These are phyloP conservation scores for Cepaea hortensis DNA, from an alignment of 2,888 invertebrate species.

Conservation along the genomic window DNA sequence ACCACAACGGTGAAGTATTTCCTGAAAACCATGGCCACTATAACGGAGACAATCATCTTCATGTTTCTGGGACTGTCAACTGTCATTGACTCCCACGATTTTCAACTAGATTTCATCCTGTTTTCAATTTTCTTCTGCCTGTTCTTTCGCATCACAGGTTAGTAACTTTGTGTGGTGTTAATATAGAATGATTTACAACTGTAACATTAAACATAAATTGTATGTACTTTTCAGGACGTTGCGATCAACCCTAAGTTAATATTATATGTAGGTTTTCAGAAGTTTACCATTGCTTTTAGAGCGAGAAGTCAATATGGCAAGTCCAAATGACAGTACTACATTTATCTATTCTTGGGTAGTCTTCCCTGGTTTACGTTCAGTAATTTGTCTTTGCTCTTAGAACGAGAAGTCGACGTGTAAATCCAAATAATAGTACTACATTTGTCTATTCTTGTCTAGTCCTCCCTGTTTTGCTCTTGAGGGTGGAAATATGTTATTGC, in stretches of 20 bases:
- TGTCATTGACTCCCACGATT: slow-evolving; percentile 90
- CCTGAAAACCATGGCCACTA: slow-evolving; percentile 98
- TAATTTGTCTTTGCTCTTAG: too few species aligned
- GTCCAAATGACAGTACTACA: too few species aligned
- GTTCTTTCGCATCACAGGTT: slow-evolving; percentile 84
- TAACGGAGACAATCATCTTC: slow-evolving; percentile 98
- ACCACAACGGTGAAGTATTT: slow-evolving; percentile 98
- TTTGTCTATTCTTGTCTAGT: too few species aligned
- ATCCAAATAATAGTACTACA: too few species aligned
- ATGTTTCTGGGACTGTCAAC: slow-evolving; percentile 99
- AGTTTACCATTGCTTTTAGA: too few species aligned
- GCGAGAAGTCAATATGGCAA: not conserved
- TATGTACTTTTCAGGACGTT: not conserved
- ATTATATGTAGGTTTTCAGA: not conserved
- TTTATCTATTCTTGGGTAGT: too few species aligned
- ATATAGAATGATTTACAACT: not conserved
- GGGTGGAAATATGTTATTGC: too few species aligned
- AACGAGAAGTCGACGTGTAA: too few species aligned
- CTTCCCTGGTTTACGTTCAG: too few species aligned
- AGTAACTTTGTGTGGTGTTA: slow-evolving; percentile 69
- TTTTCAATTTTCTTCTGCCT: slow-evolving; percentile 85
- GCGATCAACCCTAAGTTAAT: not conserved
- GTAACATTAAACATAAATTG: not conserved
- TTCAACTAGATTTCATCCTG: slow-evolving; percentile 96
- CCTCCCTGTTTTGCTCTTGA: too few species aligned